Base-by-base conservation (phyloP, 2,888 invertebrate genomes). In the Caenorhabditis sp. region DNA sequence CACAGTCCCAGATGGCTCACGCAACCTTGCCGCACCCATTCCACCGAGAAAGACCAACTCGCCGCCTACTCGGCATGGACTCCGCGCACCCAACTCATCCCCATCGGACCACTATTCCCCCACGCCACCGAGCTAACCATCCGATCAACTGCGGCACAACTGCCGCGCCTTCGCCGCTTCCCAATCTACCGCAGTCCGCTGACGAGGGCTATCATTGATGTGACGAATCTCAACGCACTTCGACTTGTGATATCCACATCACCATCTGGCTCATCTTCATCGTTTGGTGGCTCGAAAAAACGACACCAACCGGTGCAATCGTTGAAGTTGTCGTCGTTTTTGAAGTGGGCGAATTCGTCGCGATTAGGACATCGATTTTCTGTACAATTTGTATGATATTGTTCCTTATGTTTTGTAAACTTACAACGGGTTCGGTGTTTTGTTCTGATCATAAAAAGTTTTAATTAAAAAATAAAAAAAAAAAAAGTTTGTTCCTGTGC, bases 111-210 rank as follows among this genome's bases (percentile, higher is more conserved):
- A 17, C 52, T 78, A 20, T 78, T 78, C 67, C 76, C 78, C 10
- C 68, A 68, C 17, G 76, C 73, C 14, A 72, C 69, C 4, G 78
- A 78, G 70, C 75, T 77, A 20, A 72, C 78, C 7, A 69, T 78
- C 63, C 78, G 76, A 25, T 63, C 76, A 4, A 73, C 76, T 0
- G 62, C 73, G 3, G 73, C 78, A 8, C 78, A 78, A 70, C 64
- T 78, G 38, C 73, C 76, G 26, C 76, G 78, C 49, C 78, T 78
- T 20, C 72, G 78, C 21, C 73, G 78, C 23, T 76, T 78, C 52
- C 50, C 58, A 36, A 66, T 78, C 70, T 78, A 78, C 69, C 66
- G 73, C 50, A 65, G 66, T 59, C 68, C 69, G 20, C 62, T 76
- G 1, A 68, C 69, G n/a, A 59, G 63, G 10, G 67, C 63, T 20